phyloP scores from a whole-genome alignment of 2,888 invertebrate genomes.

The Hipparchia semele region DNA sequence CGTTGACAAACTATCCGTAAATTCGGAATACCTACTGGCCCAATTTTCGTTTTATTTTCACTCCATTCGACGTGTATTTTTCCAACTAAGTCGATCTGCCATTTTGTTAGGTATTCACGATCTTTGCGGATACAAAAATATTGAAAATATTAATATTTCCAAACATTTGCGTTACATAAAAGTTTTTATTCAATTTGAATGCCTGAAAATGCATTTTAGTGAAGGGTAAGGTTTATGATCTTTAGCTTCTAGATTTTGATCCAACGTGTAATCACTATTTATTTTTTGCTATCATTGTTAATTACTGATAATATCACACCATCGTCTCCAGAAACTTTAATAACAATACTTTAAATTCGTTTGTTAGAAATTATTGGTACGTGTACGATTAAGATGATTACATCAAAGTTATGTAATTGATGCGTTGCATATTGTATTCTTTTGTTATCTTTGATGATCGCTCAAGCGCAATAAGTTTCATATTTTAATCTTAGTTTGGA shows the following conservation, averaged over 20 bases:
- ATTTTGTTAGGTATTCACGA: slow-evolving; percentile 18
- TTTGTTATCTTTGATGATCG: background rate
- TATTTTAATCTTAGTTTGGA: too few species aligned
- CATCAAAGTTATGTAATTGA: background rate
- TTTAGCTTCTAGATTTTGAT: too few species aligned
- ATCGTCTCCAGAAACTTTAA: background rate
- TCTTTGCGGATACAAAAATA: slow-evolving; percentile 3
- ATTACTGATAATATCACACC: slow-evolving; percentile 1
- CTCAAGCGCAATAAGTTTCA: background rate
- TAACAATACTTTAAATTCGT: background rate
- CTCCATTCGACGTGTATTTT: slow-evolving; percentile 25
- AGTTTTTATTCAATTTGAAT: background rate
- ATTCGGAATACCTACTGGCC: slow-evolving; percentile 23
- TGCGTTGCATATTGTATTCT: too few species aligned
- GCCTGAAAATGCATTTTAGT: too few species aligned
- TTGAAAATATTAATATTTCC: slow-evolving; percentile 9
- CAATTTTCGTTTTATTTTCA: slow-evolving; percentile 28
- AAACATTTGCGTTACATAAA: background rate
- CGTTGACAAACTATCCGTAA: slow-evolving; percentile 30
- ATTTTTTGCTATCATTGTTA: background rate
- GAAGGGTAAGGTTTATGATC: too few species aligned
- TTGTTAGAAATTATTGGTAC: too few species aligned
- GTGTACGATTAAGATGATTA: background rate
- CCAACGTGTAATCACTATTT: background rate
- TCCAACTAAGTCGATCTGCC: slow-evolving; percentile 18